A percentile compares a stretch with the other conserved stretches of the same genome.
Conservation (phyloP, 1,140 invertebrate species). For the Pogonus chalceus region DNA sequence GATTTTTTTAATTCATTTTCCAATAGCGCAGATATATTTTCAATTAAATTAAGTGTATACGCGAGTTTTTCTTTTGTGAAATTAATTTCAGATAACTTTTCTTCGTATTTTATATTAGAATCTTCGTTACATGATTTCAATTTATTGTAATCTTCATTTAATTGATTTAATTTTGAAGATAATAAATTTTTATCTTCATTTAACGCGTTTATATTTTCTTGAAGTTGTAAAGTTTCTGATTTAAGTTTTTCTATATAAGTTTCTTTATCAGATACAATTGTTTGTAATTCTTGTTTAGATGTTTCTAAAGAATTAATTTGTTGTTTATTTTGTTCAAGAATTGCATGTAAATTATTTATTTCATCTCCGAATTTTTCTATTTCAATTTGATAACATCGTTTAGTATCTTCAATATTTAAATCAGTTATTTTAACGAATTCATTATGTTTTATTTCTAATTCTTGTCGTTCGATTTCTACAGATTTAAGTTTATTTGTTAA, state of each 20-base stretch:
- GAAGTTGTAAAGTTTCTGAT: background rate
- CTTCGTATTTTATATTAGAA: background rate
- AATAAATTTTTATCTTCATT: conserved; percentile 13
- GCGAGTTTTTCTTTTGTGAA: background rate
- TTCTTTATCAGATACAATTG: background rate
- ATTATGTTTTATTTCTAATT: background rate
- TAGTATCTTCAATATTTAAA: background rate
- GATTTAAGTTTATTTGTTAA: background rate
- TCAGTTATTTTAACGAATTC: background rate
- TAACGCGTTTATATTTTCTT: conserved; percentile 11
- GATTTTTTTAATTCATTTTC: background rate
- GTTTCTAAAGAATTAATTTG: background rate
- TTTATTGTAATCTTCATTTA: conserved; percentile 9
- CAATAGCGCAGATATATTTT: background rate
- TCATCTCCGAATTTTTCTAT: background rate
- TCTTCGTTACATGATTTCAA: conserved; percentile 1
- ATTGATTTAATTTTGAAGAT: conserved; percentile 10
- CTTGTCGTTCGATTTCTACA: background rate
- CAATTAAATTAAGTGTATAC: background rate
- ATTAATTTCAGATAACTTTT: background rate
- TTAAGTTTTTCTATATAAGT: background rate
- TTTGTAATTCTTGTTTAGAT: background rate
- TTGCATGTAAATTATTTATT: background rate
- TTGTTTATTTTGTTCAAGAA: background rate
- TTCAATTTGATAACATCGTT: background rate